phyloP scores from a whole-genome alignment of 2,888 invertebrate species.

The Sphecodes monilicornis region DNA sequence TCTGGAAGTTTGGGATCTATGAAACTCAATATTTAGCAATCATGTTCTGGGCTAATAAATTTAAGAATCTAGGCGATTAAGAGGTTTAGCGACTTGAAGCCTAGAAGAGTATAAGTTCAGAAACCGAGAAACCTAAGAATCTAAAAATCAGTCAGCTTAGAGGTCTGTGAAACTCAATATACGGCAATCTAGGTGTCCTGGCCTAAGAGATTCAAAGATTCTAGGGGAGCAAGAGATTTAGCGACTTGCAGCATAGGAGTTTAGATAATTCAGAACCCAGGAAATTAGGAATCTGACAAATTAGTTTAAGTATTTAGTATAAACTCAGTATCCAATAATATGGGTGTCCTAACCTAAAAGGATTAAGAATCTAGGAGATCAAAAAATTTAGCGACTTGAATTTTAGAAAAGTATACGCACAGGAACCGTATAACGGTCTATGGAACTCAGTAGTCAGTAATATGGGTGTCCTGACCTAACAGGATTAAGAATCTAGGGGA shows the following conservation, averaged over 20 bases:
- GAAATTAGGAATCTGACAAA: background rate
- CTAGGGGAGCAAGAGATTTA: background rate
- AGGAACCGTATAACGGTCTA: background rate
- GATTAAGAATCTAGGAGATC: background rate
- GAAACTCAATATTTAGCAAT: no score
- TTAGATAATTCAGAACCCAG: background rate
- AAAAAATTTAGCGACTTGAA: no score
- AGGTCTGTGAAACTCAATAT: background rate
- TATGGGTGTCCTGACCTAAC: no score
- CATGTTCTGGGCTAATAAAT: background rate
- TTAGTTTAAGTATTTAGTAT: background rate
- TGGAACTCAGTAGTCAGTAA: no score
- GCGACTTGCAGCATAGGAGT: background rate
- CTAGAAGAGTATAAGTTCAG: background rate
- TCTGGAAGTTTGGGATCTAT: no score
- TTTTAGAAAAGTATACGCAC: background rate
- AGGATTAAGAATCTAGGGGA: background rate
- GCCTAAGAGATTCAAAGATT: background rate
- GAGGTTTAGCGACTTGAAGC: no score
- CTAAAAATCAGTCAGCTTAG: background rate
- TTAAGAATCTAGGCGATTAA: background rate
- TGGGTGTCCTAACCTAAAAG: background rate
- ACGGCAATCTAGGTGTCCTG: background rate
- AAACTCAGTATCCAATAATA: background rate
- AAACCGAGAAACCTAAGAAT: background rate